Evolutionary conservation across 2,113 vertebrate species (phyloP).

Genomic region (Agelaius phoeniceus): DNA sequence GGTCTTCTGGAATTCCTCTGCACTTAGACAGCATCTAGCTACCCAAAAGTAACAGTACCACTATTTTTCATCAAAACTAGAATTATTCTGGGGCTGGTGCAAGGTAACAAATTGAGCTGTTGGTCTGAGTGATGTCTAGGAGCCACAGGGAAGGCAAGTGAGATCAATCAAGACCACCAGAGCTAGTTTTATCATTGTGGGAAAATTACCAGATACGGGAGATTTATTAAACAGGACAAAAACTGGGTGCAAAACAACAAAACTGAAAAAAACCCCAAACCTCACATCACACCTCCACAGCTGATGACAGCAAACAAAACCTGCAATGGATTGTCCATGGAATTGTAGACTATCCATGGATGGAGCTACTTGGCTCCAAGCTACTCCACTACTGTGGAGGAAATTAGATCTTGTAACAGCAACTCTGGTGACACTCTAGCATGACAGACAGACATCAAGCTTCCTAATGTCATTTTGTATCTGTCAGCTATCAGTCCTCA

Average conservation of each 20-base stretch:
- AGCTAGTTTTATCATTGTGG: neutral
- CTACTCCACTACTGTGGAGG: neutral
- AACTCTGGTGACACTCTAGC: neutral
- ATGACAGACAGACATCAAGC: neutral
- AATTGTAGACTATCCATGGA: neutral
- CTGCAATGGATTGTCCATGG: neutral
- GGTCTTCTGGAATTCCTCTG: constrained; percentile 11
- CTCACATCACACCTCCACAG: neutral
- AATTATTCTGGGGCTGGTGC: neutral
- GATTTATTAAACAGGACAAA: neutral
- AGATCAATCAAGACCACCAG: neutral
- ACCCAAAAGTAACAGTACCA: neutral
- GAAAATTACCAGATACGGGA: neutral
- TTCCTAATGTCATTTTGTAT: neutral
- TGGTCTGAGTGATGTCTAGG: neutral
- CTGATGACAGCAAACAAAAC: neutral
- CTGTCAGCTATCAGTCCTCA: neutral
- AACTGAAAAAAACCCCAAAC: neutral
- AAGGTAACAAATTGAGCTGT: neutral
- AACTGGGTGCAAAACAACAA: neutral
- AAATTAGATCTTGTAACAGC: neutral
- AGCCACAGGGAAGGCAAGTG: neutral
- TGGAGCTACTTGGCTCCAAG: neutral
- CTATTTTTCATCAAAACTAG: neutral
- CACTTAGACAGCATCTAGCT: neutral